Evolutionary conservation across 1,140 invertebrate species (phyloP).

Genomic region (Coptotermes formosanus): DNA sequence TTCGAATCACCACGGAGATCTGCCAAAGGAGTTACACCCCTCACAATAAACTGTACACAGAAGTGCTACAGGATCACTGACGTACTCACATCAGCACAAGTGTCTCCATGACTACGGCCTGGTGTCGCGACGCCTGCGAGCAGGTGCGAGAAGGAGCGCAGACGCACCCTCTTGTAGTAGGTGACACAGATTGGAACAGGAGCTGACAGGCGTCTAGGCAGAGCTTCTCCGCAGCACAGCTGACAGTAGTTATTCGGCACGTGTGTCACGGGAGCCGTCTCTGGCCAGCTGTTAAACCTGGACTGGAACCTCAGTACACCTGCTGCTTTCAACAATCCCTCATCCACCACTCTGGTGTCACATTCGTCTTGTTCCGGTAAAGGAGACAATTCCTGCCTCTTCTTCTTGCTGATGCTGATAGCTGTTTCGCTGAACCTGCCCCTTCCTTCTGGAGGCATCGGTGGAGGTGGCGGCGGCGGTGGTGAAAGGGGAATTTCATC

Average conservation of each 20-base stretch:
- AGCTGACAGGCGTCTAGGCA: neutral
- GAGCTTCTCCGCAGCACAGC: neutral
- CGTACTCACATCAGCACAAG: constrained; percentile 27
- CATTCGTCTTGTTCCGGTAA: no score
- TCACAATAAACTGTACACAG: neutral
- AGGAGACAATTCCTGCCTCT: neutral
- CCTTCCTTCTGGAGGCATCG: constrained; percentile 27
- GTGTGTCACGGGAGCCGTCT: neutral
- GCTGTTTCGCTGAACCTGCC: neutral
- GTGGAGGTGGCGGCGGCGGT: constrained; percentile 23
- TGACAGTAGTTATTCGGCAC: neutral
- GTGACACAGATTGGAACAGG: constrained; percentile 32
- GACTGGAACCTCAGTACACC: neutral
- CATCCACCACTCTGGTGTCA: neutral
- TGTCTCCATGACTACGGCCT: neutral
- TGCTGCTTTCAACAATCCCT: neutral
- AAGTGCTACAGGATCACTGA: neutral
- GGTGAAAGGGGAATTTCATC: neutral
- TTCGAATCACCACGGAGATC: no score
- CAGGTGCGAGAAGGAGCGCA: constrained; percentile 38
- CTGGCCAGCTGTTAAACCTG: constrained; percentile 1
- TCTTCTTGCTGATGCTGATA: neutral
- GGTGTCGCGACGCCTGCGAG: constrained; percentile 16
- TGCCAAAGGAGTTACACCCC: no score
- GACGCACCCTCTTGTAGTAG: constrained; percentile 33